Percentiles rank a stretch among this genome's conserved stretches.
Evolutionary conservation across 2,888 invertebrate species (phyloP).

Genomic region (Neoaliturus tenellus): DNA sequence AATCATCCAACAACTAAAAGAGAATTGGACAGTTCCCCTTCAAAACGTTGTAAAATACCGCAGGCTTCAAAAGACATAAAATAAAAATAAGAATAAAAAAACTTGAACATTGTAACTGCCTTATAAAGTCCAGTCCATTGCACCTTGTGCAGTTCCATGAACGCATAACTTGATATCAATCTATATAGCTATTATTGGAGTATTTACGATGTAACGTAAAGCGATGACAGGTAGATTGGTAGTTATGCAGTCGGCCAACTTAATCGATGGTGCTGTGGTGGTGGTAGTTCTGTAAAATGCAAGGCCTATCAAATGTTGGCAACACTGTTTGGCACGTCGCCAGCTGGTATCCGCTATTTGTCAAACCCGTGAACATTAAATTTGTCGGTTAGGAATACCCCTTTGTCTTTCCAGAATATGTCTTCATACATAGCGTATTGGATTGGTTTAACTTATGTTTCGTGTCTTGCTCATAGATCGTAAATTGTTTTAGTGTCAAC

Average conservation of each 20-base stretch:
- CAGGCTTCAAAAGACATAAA: too few species aligned
- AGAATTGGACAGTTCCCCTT: too few species aligned
- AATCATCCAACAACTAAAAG: too few species aligned
- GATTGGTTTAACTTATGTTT: not conserved
- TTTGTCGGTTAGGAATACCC: conserved; percentile 15
- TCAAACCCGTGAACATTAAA: conserved; percentile 42
- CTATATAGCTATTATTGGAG: not conserved
- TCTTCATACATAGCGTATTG: not conserved
- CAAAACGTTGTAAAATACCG: too few species aligned
- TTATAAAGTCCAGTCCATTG: not conserved
- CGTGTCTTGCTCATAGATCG: not conserved
- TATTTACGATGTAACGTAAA: not conserved
- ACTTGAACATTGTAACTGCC: too few species aligned
- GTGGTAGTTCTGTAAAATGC: conserved; percentile 11
- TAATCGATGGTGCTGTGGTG: not conserved
- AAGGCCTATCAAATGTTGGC: not conserved
- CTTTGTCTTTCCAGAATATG: conserved; percentile 32
- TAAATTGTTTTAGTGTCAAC: too few species aligned
- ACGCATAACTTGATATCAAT: not conserved
- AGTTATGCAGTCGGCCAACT: not conserved
- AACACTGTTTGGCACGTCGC: conserved; percentile 13
- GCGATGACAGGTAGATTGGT: conserved; percentile 2
- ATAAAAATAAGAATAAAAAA: too few species aligned
- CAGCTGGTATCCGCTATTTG: conserved; percentile 30
- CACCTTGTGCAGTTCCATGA: not conserved